Percentiles rank a stretch among this genome's conserved stretches.
phyloP scores from a whole-genome alignment of 2,113 vertebrate genomes.

The Macaca mulatta region DNA sequence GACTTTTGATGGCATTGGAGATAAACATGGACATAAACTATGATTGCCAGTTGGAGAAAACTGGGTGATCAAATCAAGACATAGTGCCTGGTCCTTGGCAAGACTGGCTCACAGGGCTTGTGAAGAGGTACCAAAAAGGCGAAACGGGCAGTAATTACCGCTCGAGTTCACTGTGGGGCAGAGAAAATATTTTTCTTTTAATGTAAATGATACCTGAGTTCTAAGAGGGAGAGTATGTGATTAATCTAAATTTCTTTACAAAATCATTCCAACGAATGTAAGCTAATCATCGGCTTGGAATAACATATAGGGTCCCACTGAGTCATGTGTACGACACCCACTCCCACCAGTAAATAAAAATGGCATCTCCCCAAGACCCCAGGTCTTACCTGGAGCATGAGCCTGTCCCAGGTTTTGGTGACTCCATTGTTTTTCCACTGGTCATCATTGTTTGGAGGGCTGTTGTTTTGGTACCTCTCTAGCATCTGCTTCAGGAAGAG shows the following conservation, averaged over 20 bases:
- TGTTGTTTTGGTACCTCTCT: conserved; percentile 82
- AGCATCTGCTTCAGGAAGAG: conserved; percentile 89
- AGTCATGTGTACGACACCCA: neutral
- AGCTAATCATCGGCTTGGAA: neutral
- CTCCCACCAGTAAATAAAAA: neutral
- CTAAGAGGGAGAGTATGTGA: neutral
- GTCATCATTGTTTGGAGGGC: conserved; percentile 77
- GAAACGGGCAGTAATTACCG: neutral
- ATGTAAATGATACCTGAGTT: neutral
- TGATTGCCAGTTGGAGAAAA: neutral
- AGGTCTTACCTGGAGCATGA: conserved; percentile 85
- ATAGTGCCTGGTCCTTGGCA: neutral
- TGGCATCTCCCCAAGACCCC: neutral
- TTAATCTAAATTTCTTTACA: neutral
- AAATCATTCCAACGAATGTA: neutral
- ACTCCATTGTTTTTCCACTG: conserved; percentile 72
- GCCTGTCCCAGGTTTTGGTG: conserved; percentile 84
- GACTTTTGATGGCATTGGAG: neutral
- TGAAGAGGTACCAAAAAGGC: neutral
- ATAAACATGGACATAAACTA: neutral
- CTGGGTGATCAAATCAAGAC: neutral
- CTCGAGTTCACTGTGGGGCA: neutral
- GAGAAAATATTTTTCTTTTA: neutral
- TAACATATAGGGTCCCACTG: neutral
- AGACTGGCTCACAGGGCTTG: neutral